phyloP scores from a whole-genome alignment of 2,797 vertebrate genomes.

The Setipinna tenuifilis region DNA sequence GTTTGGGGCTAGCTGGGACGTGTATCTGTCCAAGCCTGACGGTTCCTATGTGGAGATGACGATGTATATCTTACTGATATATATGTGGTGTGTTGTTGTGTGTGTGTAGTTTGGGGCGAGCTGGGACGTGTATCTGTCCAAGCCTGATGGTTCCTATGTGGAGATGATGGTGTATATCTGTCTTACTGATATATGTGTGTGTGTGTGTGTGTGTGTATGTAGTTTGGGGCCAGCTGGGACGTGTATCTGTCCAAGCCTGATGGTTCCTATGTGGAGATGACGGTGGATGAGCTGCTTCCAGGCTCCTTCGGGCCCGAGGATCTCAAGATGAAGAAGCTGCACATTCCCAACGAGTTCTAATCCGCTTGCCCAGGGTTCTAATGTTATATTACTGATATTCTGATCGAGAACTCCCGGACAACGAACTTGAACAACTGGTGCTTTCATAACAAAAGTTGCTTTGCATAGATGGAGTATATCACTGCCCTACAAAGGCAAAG shows the following conservation, averaged over 20 bases:
- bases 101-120: too few relatives aligned
- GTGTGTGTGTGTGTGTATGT: conserved; percentile 30
- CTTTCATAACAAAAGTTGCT: background rate
- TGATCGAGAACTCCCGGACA: background rate
- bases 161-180: background rate
- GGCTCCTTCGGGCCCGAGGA: conserved; percentile 86
- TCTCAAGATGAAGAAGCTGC: conserved; percentile 68
- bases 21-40: too few relatives aligned
- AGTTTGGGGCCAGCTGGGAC: conserved; percentile 87
- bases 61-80: background rate
- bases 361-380: too few relatives aligned
- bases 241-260: conserved; percentile 85
- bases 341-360: conserved; percentile 53
- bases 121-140: too few relatives aligned
- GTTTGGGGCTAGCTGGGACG: too few relatives aligned
- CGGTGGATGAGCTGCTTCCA: conserved; percentile 82
- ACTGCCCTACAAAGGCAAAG: too few relatives aligned
- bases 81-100: too few relatives aligned
- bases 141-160: too few relatives aligned
- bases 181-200: too few relatives aligned
- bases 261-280: conserved; percentile 74
- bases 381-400: too few relatives aligned
- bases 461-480: background rate
- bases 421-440: background rate
- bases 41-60: too few relatives aligned